Percentiles rank a stretch among this genome's conserved stretches.
Conservation (phyloP, 1,140 invertebrate species). For the Lethrus apterus region DNA sequence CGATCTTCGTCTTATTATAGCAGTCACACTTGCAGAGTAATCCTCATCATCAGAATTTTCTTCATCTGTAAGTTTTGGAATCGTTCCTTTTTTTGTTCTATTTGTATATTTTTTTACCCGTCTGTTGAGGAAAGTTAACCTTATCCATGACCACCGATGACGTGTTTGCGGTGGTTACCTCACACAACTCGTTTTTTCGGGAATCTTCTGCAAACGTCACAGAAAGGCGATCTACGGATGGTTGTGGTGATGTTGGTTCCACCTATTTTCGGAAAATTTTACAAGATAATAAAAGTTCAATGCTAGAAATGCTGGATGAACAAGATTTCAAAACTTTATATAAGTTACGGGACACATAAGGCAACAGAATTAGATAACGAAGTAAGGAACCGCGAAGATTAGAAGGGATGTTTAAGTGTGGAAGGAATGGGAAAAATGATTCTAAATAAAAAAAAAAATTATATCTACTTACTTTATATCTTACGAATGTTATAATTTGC, state of each 20-base stretch:
- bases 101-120: conserved; percentile 21
- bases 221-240: conserved; percentile 58
- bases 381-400: too few relatives aligned
- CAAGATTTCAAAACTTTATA: too few relatives aligned
- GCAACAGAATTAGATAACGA: too few relatives aligned
- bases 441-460: too few relatives aligned
- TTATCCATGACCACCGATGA: conserved; percentile 26
- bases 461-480: too few relatives aligned
- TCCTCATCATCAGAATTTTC: conserved; percentile 58
- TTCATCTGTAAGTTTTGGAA: conserved; percentile 29
- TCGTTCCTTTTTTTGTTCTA: conserved; percentile 5
- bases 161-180: conserved; percentile 38
- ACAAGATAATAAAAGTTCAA: too few relatives aligned
- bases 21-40: conserved; percentile 73
- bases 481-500: too few relatives aligned
- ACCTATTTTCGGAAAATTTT: conserved; percentile 40
- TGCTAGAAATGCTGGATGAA: too few relatives aligned
- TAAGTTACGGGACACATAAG: too few relatives aligned
- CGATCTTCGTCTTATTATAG: conserved; percentile 67
- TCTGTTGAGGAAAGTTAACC: conserved; percentile 28
- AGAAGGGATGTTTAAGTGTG: too few relatives aligned
- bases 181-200: conserved; percentile 37
- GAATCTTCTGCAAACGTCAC: conserved; percentile 56
- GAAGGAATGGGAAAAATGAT: too few relatives aligned
- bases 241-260: conserved; percentile 53